phyloP scores from a whole-genome alignment of 2,113 vertebrate species.

The Thymallus thymallus region DNA sequence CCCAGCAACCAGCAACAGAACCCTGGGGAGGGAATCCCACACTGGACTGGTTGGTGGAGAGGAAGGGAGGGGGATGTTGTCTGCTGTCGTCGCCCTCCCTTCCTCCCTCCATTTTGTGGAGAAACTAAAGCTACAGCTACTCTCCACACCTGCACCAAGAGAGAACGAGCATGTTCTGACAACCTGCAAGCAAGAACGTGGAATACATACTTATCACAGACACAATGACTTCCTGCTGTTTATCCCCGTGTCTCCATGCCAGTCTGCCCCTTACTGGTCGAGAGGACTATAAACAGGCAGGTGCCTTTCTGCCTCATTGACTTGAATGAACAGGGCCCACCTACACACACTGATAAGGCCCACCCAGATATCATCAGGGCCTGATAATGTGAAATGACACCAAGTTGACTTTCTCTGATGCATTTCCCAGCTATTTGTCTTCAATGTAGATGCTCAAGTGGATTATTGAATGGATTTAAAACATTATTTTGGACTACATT shows the following conservation, averaged over 20 bases:
- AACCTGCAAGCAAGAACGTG: background rate
- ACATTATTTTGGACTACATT: too few relatives aligned
- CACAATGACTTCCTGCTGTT: background rate
- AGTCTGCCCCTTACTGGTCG: conserved; percentile 11
- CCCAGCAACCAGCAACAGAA: conserved; percentile 30
- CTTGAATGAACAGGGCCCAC: background rate
- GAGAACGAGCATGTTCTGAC: background rate
- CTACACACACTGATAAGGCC: background rate
- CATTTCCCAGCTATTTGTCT: background rate
- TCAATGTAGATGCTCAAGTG: background rate
- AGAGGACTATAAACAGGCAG: background rate
- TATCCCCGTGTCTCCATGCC: conserved; percentile 46
- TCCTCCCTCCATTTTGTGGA: conserved; percentile 32
- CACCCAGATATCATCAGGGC: background rate
- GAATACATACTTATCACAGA: background rate
- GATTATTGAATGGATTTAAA: background rate
- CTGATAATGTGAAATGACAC: background rate
- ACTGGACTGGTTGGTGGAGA: conserved; percentile 29
- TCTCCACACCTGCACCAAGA: background rate
- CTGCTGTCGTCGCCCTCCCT: background rate
- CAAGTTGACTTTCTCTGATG: background rate
- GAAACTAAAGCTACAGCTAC: background rate
- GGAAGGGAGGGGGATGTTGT: background rate
- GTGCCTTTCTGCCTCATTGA: too few relatives aligned
- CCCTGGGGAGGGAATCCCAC: conserved; percentile 29